Evolutionary conservation across 2,113 vertebrate genomes (phyloP).

Genomic region (Rousettus leschenaultii): DNA sequence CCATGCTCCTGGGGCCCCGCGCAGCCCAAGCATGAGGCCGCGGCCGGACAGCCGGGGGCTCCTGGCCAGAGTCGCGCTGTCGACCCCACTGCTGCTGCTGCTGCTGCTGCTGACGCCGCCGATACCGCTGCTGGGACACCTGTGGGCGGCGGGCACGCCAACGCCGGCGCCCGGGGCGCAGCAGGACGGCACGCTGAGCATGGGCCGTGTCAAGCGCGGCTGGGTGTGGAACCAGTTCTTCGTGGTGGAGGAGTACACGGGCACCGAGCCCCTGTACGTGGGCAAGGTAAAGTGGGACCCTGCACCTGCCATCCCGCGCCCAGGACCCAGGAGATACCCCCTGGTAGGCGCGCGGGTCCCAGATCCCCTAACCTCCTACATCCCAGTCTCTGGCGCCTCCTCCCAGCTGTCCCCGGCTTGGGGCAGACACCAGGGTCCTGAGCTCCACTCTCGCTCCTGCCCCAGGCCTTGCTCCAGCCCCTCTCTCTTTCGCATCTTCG

Average conservation of each 20-base stretch:
- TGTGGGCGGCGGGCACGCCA: constrained; percentile 67
- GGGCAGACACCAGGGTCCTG: fast-evolving
- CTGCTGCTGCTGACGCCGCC: constrained; percentile 67
- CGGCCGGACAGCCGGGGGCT: constrained; percentile 1
- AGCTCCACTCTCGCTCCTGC: fast-evolving
- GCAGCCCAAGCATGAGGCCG: constrained; percentile 58
- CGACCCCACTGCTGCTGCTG: constrained; percentile 72
- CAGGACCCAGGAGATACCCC: not conserved
- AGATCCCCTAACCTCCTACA: fast-evolving
- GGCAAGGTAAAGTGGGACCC: constrained; percentile 91
- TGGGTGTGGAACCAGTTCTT: constrained; percentile 99
- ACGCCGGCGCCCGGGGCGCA: not conserved
- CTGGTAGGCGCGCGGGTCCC: not conserved
- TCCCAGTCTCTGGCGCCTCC: not conserved
- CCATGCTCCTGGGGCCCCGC: constrained; percentile 41
- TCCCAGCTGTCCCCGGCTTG: not conserved
- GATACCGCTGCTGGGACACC: constrained; percentile 60
- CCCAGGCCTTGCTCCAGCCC: not conserved
- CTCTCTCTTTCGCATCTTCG: not conserved
- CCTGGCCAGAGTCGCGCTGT: constrained; percentile 64
- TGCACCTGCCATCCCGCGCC: not conserved
- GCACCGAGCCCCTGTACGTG: constrained; percentile 96
- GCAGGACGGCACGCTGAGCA: constrained; percentile 78
- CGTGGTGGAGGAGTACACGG: constrained; percentile 98
- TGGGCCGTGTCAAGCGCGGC: constrained; percentile 94